Percentiles rank a stretch among this genome's conserved stretches.
These are phyloP conservation scores for Nibea coibor DNA, from an alignment of 2,113 vertebrate genomes.

Conservation along the genomic window DNA sequence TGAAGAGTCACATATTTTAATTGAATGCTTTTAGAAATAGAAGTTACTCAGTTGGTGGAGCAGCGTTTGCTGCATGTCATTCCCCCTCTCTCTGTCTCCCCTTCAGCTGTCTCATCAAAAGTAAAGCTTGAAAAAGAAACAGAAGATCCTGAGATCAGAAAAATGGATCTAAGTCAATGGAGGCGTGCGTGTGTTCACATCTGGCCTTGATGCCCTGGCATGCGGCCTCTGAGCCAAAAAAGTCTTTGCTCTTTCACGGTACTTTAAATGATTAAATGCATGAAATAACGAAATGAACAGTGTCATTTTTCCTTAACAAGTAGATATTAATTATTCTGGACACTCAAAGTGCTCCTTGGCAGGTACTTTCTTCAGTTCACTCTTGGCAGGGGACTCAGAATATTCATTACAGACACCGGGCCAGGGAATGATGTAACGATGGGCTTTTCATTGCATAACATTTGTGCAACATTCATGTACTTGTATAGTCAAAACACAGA, in stretches of 20 bases:
- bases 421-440: constrained; percentile 23
- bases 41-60: no score
- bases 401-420: neutral
- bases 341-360: neutral
- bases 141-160: no score
- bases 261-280: constrained; percentile 8
- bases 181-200: no score
- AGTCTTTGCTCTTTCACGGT: constrained; percentile 13
- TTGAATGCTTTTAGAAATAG: no score
- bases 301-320: neutral
- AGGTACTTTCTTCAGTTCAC: neutral
- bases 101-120: no score
- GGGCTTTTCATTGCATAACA: constrained; percentile 5
- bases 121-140: no score
- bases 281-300: neutral
- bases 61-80: no score
- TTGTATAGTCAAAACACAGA: constrained; percentile 5
- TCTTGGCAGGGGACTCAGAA: neutral
- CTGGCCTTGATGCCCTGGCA: no score
- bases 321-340: constrained; percentile 17
- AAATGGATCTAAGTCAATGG: no score
- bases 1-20: no score
- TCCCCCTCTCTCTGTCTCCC: no score
- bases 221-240: no score
- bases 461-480: constrained; percentile 15